A percentile compares a stretch with the other conserved stretches of the same genome.
These are phyloP conservation scores for Silurus asotus DNA, from an alignment of 2,113 vertebrate genomes.

Conservation along the genomic window DNA sequence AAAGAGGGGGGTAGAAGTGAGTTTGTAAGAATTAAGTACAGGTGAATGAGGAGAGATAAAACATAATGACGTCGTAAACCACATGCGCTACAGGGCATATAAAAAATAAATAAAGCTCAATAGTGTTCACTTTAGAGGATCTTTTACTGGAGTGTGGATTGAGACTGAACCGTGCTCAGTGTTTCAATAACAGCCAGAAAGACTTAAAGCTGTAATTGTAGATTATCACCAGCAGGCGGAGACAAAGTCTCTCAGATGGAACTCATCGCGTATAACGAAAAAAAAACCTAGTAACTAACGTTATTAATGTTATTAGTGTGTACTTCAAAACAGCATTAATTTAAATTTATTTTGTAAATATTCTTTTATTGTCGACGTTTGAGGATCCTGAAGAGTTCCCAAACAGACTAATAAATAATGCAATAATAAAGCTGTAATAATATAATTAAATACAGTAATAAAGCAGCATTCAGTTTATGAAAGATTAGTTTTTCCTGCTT, in stretches of 20 bases:
- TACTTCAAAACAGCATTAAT: not conserved
- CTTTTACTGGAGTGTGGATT: not conserved
- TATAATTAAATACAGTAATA: not conserved
- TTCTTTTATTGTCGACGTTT: not conserved
- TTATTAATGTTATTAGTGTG: too few relatives aligned
- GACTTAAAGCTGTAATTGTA: not conserved
- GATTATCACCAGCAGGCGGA: not conserved
- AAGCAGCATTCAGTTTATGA: not conserved
- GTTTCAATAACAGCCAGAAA: constrained; percentile 27
- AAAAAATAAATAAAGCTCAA: not conserved
- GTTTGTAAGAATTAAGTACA: not conserved
- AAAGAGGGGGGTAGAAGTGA: not conserved
- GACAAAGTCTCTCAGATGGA: not conserved
- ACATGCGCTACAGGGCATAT: not conserved
- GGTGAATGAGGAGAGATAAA: too few relatives aligned
- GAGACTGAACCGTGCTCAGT: not conserved
- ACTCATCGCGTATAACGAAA: too few relatives aligned
- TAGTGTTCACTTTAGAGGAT: not conserved
- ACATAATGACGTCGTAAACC: not conserved
- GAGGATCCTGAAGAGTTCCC: not conserved
- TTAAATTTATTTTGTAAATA: not conserved
- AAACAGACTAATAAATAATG: not conserved
- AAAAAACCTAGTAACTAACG: too few relatives aligned
- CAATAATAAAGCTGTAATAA: not conserved
- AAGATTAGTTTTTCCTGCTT: not conserved